Evolutionary conservation across 2,888 invertebrate genomes (phyloP), one percentile per base, ranked within the genome.

Genomic region (Amorpha juglandis): DNA sequence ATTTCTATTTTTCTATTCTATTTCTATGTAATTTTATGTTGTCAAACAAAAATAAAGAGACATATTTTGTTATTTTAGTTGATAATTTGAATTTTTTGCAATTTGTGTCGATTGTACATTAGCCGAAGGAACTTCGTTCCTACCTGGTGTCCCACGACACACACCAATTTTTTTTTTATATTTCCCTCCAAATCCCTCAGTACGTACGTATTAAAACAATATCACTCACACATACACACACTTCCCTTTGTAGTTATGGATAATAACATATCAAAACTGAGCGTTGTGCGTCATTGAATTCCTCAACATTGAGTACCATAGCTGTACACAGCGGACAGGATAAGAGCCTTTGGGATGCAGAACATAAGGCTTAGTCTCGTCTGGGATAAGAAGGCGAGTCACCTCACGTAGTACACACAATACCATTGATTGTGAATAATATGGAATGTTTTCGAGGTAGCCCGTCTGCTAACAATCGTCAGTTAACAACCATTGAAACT

Each of bases 371-470:
- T 1, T 12, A 58, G 16, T 16, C 16, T 58, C 42, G 58, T 42
- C 19, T 38, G 58, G 19, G 19, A 42, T 19, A 19, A 8, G 19
- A 2, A 16, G 58, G 11, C 38, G 19, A 58, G 58, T 58, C 58
- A 38, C 58, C 42, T 66, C 68, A 68, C 68, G 68, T 68, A 62
- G 48, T 64, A 33, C 66, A 35, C 45, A 68, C 69, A 69, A 69
- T 68, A 62, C 67, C 42, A 63, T 63, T 63, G 51, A 67, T 66
- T 67, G 63, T 69, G 66, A 65, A 67, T 65, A 69, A 55, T 53
- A 52, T 63, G 69, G 67, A 69, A 69, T 69, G 69, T 66, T 63
- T 63, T 58, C 58, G 58, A 58, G 58, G 58, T 58, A 58, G 19
- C 58, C 58, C 58, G 38, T 42, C 58, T 58, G 38, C 58, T 58